Evolutionary conservation across 2,797 vertebrate species (phyloP), one percentile per base, ranked within the genome.

Genomic region (Onychomys torridus): DNA sequence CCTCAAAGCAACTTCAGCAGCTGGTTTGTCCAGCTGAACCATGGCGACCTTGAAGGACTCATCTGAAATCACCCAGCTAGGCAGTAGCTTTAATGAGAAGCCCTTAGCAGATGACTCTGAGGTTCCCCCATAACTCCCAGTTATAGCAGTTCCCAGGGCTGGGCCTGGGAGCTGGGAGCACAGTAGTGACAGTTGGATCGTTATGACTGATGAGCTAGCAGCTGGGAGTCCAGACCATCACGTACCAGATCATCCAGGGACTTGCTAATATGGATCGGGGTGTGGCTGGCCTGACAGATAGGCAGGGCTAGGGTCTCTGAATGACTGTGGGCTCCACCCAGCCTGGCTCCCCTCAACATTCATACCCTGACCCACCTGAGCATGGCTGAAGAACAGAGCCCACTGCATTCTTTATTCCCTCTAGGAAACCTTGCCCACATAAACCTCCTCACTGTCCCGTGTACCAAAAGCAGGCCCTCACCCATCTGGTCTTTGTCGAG

Each of bases 211-310:
- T 43, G 12, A 61, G 59, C 73, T 19, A 32, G 71, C 55, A 46
- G 71, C 71, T 46, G 17, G 37, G 55, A 89, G 37, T 19, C 57
- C 87, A 27, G 87, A 77, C 3, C 57, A n/a, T 16, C 32, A 46
- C 57, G n/a, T 27, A 13, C 57, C 2, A 49, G 9, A 2, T 40
- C 52, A 34, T 43, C 52, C 32, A 59, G n/a, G 27, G 37, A 57
- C 69, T 88, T 73, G 52, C 52, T n/a, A 1, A 1, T 2, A 29
- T 32, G 16, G 19, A 23, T n/a, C 55, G 40, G 10, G 13, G 59
- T 32, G 29, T 11, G 43, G 11, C 29, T 27, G 63, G 32, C 14
- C 52, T 9, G 0, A 49, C 0, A 6, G 49, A n/a, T 57, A 29
- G 11, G 34, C 49, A 19, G 69, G 65, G 37, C 5, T 3, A 40